Evolutionary conservation across 2,888 invertebrate genomes (phyloP).

Genomic region (Agonopterix heracliana): DNA sequence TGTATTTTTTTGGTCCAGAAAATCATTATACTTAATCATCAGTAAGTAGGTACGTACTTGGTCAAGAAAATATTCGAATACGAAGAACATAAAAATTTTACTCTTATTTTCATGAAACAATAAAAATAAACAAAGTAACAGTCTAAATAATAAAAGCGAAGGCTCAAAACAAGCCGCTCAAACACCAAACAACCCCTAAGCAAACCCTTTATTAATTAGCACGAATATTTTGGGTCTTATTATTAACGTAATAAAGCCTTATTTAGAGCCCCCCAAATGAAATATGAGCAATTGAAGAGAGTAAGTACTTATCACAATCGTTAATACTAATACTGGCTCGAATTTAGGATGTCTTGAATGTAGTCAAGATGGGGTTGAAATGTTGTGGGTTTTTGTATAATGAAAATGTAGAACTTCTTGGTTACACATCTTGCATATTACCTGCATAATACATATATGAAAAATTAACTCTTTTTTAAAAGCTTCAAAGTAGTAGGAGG

Average conservation of each 20-base stretch:
- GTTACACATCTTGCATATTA: too few relatives aligned
- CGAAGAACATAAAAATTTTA: too few relatives aligned
- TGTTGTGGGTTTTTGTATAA: neutral
- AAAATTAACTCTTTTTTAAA: too few relatives aligned
- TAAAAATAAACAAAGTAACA: neutral
- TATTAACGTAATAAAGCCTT: conserved; percentile 73
- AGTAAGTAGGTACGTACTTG: too few relatives aligned
- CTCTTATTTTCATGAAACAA: neutral
- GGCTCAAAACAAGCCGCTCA: conserved; percentile 32
- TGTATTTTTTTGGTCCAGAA: too few relatives aligned
- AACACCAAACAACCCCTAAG: conserved; percentile 42
- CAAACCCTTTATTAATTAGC: conserved; percentile 70
- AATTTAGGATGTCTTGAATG: neutral
- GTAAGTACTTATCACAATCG: conserved; percentile 51
- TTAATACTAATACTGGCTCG: conserved; percentile 7
- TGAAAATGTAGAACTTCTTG: too few relatives aligned
- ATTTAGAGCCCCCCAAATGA: conserved; percentile 67
- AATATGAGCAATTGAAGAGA: conserved; percentile 68
- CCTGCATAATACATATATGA: too few relatives aligned
- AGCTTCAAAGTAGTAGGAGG: too few relatives aligned
- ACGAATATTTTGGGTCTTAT: conserved; percentile 69
- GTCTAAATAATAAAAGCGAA: conserved; percentile 18
- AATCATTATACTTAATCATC: too few relatives aligned
- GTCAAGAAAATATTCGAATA: too few relatives aligned
- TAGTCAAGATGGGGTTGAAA: neutral